phyloP scores from a whole-genome alignment of 2,113 vertebrate genomes.

The Acrocephalus arundinaceus region DNA sequence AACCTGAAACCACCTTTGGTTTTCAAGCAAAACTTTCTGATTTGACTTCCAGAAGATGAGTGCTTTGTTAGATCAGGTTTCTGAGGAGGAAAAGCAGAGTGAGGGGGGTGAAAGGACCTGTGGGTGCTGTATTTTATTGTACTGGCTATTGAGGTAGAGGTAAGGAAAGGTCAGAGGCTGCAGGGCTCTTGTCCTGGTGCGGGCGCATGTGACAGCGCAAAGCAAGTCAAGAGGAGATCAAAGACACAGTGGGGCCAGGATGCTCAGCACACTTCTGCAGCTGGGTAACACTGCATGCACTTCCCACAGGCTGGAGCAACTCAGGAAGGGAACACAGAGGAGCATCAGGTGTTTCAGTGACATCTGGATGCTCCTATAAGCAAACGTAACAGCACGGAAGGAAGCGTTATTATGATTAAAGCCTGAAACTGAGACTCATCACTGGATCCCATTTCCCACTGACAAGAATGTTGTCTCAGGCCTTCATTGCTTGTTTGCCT shows the following conservation, averaged over 20 bases:
- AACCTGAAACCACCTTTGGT: neutral
- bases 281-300: neutral
- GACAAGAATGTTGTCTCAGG: neutral
- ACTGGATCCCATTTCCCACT: neutral
- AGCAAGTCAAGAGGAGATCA: neutral
- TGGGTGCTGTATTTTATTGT: neutral
- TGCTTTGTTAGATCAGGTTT: neutral
- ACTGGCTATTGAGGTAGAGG: neutral
- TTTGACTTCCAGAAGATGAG: neutral
- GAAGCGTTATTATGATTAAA: neutral
- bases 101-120: neutral
- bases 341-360: neutral
- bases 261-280: neutral
- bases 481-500: neutral
- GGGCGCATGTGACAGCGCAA: fast-evolving
- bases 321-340: neutral
- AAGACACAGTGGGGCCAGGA: neutral
- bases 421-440: neutral
- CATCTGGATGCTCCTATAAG: neutral
- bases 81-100: neutral
- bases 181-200: neutral
- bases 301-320: neutral
- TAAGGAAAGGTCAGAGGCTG: neutral
- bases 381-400: neutral
- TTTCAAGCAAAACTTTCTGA: neutral